Conservation (phyloP, 2,113 vertebrate genomes). For the Epinephelus cyanopodus region DNA sequence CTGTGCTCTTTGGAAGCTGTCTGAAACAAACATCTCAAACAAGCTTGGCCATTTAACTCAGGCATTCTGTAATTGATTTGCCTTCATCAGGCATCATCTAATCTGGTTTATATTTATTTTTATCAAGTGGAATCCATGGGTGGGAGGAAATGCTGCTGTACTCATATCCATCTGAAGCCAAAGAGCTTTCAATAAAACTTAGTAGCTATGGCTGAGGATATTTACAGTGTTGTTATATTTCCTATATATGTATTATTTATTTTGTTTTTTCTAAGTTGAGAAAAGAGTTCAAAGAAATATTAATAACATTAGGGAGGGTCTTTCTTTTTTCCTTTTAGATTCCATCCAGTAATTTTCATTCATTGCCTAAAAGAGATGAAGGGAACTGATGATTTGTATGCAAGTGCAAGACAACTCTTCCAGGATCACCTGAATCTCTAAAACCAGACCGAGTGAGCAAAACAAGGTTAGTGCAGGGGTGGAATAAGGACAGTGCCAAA, state of each 20-base stretch:
- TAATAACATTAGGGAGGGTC: background rate
- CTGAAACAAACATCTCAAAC: background rate
- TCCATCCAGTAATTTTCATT: background rate
- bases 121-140: background rate
- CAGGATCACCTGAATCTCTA: conserved; percentile 9
- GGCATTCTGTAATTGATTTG: background rate
- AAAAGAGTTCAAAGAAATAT: background rate
- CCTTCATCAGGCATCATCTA: background rate
- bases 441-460: conserved; percentile 13
- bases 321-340: background rate
- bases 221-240: background rate
- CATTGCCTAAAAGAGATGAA: background rate
- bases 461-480: conserved; percentile 48
- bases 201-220: background rate
- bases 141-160: background rate
- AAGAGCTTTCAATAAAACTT: background rate
- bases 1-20: background rate
- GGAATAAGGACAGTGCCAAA: conserved; percentile 58
- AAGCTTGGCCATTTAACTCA: background rate
- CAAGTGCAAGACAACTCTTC: background rate
- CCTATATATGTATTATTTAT: background rate
- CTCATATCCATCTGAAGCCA: background rate
- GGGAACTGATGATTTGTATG: background rate
- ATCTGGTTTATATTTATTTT: background rate
- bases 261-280: background rate